Conservation (phyloP, 2,113 vertebrate species). For the Piprites chloris region DNA sequence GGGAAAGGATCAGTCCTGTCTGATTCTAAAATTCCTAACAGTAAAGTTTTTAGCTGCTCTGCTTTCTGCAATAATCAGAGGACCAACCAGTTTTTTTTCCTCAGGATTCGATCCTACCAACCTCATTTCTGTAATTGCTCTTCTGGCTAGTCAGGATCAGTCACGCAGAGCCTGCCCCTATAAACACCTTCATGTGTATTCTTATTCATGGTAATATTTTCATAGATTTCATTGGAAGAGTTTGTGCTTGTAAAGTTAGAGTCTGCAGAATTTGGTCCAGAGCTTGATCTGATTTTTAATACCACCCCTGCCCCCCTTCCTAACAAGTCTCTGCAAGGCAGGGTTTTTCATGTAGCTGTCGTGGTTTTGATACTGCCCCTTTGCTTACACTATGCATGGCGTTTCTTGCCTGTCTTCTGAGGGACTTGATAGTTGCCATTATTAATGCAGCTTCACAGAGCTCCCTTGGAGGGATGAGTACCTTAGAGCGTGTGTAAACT, state of each 20-base stretch:
- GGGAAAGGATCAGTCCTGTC: not conserved
- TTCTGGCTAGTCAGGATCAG: not conserved
- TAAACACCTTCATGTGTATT: not conserved
- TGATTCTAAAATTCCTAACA: not conserved
- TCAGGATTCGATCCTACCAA: not conserved
- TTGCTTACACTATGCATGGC: not conserved
- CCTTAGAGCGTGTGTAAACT: constrained; percentile 33
- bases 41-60: not conserved
- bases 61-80: not conserved
- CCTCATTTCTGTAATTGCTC: not conserved
- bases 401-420: not conserved
- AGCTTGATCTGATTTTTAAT: not conserved
- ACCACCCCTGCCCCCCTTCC: not conserved
- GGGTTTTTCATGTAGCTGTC: not conserved
- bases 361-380: not conserved
- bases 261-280: not conserved
- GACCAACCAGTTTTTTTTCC: not conserved
- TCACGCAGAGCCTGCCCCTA: not conserved
- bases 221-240: not conserved
- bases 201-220: not conserved
- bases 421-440: not conserved
- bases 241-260: not conserved
- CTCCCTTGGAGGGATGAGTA: not conserved
- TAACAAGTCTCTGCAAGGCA: not conserved
- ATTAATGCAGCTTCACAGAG: not conserved